Percentiles rank a stretch among this genome's conserved stretches.
These are phyloP conservation scores for Toxotes lorentzi DNA, from an alignment of 2,797 vertebrate genomes.

Conservation along the genomic window DNA sequence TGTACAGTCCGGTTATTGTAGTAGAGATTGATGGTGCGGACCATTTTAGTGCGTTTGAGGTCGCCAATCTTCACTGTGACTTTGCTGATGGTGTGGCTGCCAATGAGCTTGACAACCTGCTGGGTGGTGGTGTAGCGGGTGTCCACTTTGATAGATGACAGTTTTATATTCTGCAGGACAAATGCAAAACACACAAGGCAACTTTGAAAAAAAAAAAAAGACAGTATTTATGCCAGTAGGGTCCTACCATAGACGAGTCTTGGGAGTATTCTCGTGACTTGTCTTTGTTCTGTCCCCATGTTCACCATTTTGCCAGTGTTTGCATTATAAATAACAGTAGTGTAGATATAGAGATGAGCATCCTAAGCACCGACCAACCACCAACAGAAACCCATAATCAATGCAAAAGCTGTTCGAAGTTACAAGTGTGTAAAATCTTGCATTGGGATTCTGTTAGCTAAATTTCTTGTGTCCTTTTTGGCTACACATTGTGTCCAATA, in stretches of 20 bases:
- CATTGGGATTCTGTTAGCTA: neutral
- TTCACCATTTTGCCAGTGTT: neutral
- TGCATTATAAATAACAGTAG: neutral
- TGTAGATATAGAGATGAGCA: neutral
- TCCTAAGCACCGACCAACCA: no score
- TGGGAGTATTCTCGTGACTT: neutral
- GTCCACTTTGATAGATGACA: conserved; percentile 99
- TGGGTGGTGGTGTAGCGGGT: conserved; percentile 99
- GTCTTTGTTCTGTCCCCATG: neutral
- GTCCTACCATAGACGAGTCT: neutral
- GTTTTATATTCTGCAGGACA: conserved; percentile 93
- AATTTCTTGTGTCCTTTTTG: neutral
- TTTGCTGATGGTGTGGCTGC: conserved; percentile 99
- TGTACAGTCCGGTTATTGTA: conserved; percentile 99
- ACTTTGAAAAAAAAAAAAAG: neutral
- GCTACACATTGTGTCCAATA: neutral
- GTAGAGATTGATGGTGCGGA: conserved; percentile 97
- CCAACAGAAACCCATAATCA: neutral
- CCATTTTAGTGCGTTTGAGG: conserved; percentile 99
- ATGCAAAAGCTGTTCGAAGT: neutral
- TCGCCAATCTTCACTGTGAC: conserved; percentile 99
- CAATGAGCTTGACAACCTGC: conserved; percentile 98
- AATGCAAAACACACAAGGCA: conserved; percentile 22
- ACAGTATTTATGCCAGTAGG: neutral
- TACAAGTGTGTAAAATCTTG: neutral